These are phyloP conservation scores for Agonopterix arenella DNA, from an alignment of 2,888 invertebrate genomes.

Conservation along the genomic window DNA sequence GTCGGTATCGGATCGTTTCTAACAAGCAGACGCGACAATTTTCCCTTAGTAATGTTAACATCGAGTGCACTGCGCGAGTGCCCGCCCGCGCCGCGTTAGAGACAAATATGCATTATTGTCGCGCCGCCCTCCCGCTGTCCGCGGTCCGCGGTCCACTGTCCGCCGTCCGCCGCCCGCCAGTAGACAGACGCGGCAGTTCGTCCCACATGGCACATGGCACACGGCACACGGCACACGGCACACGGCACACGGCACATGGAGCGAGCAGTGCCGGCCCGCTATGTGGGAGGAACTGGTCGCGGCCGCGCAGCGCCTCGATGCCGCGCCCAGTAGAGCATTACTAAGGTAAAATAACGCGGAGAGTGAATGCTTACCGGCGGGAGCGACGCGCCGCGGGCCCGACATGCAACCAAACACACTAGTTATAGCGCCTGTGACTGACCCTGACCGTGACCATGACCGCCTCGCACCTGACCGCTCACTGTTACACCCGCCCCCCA, in stretches of 20 bases:
- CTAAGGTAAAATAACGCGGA: slow-evolving; percentile 65
- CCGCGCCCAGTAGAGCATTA: slow-evolving; percentile 39
- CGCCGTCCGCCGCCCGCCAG: neutral
- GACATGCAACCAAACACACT: slow-evolving; percentile 65
- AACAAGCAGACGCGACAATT: slow-evolving; percentile 56
- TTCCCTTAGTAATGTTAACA: slow-evolving; percentile 72
- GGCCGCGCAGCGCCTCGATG: slow-evolving; percentile 19
- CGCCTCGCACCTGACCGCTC: slow-evolving; percentile 3
- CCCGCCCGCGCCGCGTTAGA: slow-evolving; percentile 38
- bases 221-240: too few relatives aligned
- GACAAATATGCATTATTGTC: slow-evolving; percentile 66
- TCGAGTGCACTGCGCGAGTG: slow-evolving; percentile 21
- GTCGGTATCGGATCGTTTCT: slow-evolving; percentile 37
- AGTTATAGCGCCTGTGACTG: slow-evolving; percentile 15
- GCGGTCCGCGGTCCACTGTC: neutral
- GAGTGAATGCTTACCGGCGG: slow-evolving; percentile 53
- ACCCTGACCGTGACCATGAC: neutral
- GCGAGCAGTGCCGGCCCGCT: slow-evolving; percentile 4
- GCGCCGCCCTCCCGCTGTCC: slow-evolving; percentile 13
- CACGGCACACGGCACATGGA: too few relatives aligned
- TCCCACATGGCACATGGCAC: too few relatives aligned
- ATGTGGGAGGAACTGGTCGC: slow-evolving; percentile 12
- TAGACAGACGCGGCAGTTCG: neutral
- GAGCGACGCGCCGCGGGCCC: slow-evolving; percentile 20
- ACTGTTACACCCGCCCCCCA: neutral